Conservation (phyloP, 2,113 vertebrate genomes). For the Thalassarche chlororhynchos region DNA sequence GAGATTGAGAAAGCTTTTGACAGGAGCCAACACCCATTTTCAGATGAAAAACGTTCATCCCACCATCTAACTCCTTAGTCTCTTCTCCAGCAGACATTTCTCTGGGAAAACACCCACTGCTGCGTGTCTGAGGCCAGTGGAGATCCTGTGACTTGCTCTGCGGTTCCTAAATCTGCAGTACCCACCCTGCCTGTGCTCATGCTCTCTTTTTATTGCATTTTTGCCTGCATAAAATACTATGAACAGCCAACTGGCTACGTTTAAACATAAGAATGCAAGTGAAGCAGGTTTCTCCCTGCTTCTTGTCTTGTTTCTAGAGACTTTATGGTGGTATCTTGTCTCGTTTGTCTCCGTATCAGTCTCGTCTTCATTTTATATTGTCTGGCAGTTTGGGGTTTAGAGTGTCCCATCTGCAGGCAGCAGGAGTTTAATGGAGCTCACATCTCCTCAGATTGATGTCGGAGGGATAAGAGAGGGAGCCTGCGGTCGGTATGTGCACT, state of each 20-base stretch:
- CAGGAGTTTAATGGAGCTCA: neutral
- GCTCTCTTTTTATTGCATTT: neutral
- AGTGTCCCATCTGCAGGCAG: neutral
- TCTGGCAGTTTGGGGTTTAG: neutral
- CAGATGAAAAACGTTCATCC: neutral
- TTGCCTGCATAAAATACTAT: neutral
- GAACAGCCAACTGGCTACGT: neutral
- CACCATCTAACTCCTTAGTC: neutral
- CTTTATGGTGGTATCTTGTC: neutral
- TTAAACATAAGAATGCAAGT: rapidly evolving
- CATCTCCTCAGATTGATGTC: neutral
- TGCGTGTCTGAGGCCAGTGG: neutral
- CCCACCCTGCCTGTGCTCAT: neutral
- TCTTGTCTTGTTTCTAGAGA: neutral
- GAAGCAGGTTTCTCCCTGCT: neutral
- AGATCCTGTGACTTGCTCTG: neutral
- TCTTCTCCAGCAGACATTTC: neutral
- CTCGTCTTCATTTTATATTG: neutral
- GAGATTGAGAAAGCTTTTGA: slow-evolving; percentile 19
- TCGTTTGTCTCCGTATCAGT: neutral
- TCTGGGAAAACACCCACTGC: slow-evolving; percentile 32
- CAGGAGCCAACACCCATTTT: slow-evolving; percentile 44
- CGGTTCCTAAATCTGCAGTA: neutral
- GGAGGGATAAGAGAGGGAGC: neutral
- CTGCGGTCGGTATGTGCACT: rapidly evolving